phyloP scores from a whole-genome alignment of 2,888 invertebrate species.

The Clusia tigrina region DNA sequence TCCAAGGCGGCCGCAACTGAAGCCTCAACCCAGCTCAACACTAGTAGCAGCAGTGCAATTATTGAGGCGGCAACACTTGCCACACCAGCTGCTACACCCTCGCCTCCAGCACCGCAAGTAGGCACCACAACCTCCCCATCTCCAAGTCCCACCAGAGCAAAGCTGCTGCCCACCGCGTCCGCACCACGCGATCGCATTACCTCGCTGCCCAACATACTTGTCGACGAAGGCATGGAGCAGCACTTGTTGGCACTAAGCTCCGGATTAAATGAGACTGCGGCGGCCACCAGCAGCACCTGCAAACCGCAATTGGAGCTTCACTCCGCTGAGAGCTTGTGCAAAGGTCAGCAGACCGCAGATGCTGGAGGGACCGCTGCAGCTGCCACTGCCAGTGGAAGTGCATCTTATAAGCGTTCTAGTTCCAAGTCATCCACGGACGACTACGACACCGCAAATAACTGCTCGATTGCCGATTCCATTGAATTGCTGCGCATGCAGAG shows the following conservation, averaged over 20 bases:
- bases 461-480: conserved; percentile 48
- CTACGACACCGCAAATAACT: conserved; percentile 31
- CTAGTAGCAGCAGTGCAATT: conserved; percentile 17
- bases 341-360: conserved; percentile 6
- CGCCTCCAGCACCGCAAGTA: neutral
- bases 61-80: neutral
- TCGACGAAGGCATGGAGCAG: conserved; percentile 47
- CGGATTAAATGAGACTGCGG: neutral
- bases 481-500: conserved; percentile 53
- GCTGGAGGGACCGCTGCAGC: neutral
- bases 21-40: conserved; percentile 21
- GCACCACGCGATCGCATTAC: conserved; percentile 44
- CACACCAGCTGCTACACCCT: conserved; percentile 18
- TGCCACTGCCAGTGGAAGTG: neutral
- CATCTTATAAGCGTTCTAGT: conserved; percentile 14
- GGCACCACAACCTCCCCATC: conserved; percentile 17
- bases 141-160: conserved; percentile 25
- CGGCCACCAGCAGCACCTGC: neutral
- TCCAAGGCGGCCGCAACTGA: conserved; percentile 4
- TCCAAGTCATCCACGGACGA: conserved; percentile 28
- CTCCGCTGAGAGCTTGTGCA: conserved; percentile 26
- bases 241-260: conserved; percentile 35
- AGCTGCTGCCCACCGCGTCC: conserved; percentile 32
- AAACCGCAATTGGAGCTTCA: conserved; percentile 29
- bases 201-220: conserved; percentile 46